These are phyloP conservation scores for Ephydatia muelleri DNA, from an alignment of 37 sponge, comb jelly and placozoan genomes.

Conservation along the genomic window DNA sequence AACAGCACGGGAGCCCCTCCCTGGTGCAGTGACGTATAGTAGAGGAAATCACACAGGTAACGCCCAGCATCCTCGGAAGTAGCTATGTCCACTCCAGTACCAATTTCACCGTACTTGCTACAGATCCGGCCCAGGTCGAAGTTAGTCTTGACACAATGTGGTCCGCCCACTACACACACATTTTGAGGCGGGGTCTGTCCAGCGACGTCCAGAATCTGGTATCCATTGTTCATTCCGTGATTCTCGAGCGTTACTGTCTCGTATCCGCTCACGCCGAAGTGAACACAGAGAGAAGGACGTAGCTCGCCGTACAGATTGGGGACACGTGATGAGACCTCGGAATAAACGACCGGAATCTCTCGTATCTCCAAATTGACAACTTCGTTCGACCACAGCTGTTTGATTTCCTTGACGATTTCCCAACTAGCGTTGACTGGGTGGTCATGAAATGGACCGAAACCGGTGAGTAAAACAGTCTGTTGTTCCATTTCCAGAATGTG, in stretches of 20 bases:
- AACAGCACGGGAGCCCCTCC: constrained; percentile 54
- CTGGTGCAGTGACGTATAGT: constrained; percentile 61
- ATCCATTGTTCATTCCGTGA: constrained; percentile 45
- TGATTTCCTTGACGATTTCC: constrained; percentile 62
- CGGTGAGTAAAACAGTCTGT: constrained; percentile 54
- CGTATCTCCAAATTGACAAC: neutral
- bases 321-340: constrained; percentile 15
- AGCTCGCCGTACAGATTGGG: constrained; percentile 49
- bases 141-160: constrained; percentile 15
- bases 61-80: constrained; percentile 69
- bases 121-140: constrained; percentile 23
- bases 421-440: constrained; percentile 77
- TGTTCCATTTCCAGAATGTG: too few relatives aligned
- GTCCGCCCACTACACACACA: constrained; percentile 38
- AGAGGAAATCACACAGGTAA: constrained; percentile 76
- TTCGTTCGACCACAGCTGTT: neutral
- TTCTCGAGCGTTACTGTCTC: constrained; percentile 46
- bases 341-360: constrained; percentile 59
- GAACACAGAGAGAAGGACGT: constrained; percentile 60
- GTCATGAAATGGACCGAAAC: constrained; percentile 66
- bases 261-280: constrained; percentile 64
- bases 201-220: constrained; percentile 34
- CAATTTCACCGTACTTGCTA: neutral
- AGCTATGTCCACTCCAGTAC: constrained; percentile 20
- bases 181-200: neutral